Evolutionary conservation across 2,113 vertebrate species (phyloP), one percentile per base, ranked within the genome.

Genomic region (Phalacrocorax carbo): DNA sequence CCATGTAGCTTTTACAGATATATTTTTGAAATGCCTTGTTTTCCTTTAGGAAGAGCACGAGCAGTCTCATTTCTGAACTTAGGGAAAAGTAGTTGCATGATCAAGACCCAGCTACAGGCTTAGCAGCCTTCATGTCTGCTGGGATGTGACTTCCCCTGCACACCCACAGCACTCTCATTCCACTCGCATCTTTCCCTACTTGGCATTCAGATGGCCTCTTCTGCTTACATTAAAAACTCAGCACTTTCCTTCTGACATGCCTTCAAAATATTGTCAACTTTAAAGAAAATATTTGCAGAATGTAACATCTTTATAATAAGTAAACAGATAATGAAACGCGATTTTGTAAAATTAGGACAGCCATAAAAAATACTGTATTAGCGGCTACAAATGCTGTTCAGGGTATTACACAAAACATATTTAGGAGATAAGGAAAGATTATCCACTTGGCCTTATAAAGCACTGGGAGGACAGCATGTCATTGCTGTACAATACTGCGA

Each of bases 361-460:
- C 14, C 30, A 57, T 82, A 26, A 82, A 79, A 93, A 92, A 42
- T 23, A 14, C 68, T 51, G 30, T 36, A 68, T 71, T 81, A 71
- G 21, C 4, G 5, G 79, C 51, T 90, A 71, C 55, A 83, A 86
- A 70, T 92, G 69, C 65, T 82, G 18, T 86, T 90, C 40, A 71
- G 51, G 72, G n/a, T 84, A 78, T 94, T 94, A 81, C 7, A 62
- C 21, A 71, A 66, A 77, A 92, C n/a, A 62, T 84, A 68, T 72
- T 92, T 79, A 96, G 83, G 54, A 91, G 69, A 91, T 91, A 97
- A 94, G 52, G 93, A 76, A 91, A 92, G 73, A 94, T 89, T 82
- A 94, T 87, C 91, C 64, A 60, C 65, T 91, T 86, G 73, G 46
- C 81, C 69, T 82, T 38, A 57, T 30, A 89, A 95, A 87, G 48